A percentile compares a stretch with the other conserved stretches of the same genome.
These are phyloP conservation scores for Ptiloglossa arizonensis DNA, from an alignment of 1,140 invertebrate species.

Conservation along the genomic window DNA sequence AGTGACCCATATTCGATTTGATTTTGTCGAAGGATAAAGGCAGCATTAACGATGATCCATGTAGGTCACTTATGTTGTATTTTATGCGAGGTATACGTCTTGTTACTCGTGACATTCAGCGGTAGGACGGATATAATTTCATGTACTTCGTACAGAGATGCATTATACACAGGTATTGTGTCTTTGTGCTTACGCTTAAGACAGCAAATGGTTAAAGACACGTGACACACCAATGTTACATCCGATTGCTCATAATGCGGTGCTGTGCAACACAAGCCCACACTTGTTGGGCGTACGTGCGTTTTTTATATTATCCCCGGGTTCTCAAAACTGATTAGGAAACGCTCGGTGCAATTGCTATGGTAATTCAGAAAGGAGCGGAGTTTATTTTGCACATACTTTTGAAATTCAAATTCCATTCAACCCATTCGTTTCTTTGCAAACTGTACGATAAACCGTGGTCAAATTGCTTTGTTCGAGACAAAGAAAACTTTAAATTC, in stretches of 20 bases:
- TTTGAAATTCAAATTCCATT: not conserved
- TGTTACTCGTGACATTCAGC: slow-evolving; percentile 20
- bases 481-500: no score
- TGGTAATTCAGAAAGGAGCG: not conserved
- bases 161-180: slow-evolving; percentile 2
- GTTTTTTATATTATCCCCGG: slow-evolving; percentile 28
- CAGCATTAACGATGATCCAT: slow-evolving; percentile 40
- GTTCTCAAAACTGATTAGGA: slow-evolving; percentile 17
- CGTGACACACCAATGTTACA: slow-evolving; percentile 18
- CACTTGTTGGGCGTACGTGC: slow-evolving; percentile 1
- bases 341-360: slow-evolving; percentile 8
- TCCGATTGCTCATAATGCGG: slow-evolving; percentile 42
- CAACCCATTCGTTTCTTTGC: not conserved
- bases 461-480: no score
- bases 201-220: slow-evolving; percentile 8
- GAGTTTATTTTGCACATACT: not conserved
- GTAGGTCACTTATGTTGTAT: slow-evolving; percentile 52
- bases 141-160: not conserved
- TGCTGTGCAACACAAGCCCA: slow-evolving; percentile 19
- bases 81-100: slow-evolving; percentile 21
- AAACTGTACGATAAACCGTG: no score
- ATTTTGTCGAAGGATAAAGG: slow-evolving; percentile 22
- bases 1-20: no score
- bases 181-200: slow-evolving; percentile 25
- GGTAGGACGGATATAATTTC: slow-evolving; percentile 8